A percentile compares a stretch with the other conserved stretches of the same genome.
Conservation (phyloP, 2,797 vertebrate species). For the Benthosema pterotum region DNA sequence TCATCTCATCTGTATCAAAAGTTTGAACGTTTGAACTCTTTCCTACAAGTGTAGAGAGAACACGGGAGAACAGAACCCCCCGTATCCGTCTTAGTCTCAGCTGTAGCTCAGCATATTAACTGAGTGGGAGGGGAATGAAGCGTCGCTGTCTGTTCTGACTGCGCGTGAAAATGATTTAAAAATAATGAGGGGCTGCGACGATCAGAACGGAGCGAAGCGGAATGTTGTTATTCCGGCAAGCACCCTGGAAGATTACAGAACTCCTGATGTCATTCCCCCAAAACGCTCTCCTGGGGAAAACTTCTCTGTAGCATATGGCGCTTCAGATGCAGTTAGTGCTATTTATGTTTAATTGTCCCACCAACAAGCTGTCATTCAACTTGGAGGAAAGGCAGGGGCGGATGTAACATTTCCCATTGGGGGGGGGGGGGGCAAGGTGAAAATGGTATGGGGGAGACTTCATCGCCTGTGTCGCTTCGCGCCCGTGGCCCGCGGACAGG, state of each 20-base stretch:
- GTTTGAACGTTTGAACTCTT: constrained; percentile 46
- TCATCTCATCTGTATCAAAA: constrained; percentile 54
- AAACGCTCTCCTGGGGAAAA: constrained; percentile 38
- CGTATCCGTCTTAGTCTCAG: neutral
- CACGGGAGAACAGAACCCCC: neutral
- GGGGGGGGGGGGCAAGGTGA: neutral
- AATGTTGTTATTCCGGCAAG: constrained; percentile 39
- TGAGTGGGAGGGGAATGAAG: neutral
- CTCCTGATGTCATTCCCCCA: constrained; percentile 40
- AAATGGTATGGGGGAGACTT: no score
- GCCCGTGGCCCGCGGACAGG: no score
- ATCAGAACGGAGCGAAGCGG: constrained; percentile 22
- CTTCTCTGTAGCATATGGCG: constrained; percentile 37
- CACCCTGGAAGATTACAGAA: constrained; percentile 7
- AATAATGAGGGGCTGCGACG: constrained; percentile 22
- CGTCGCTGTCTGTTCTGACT: neutral
- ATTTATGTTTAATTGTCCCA: constrained; percentile 65
- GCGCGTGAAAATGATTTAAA: constrained; percentile 7
- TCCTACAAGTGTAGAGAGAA: constrained; percentile 42
- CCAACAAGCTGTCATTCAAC: constrained; percentile 62
- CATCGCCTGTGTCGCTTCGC: no score
- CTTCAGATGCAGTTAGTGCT: constrained; percentile 57
- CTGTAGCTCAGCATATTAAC: neutral
- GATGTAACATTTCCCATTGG: no score
- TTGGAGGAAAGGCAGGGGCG: constrained; percentile 30